phyloP scores from a whole-genome alignment of 2,888 invertebrate species.

The Plusia festucae region DNA sequence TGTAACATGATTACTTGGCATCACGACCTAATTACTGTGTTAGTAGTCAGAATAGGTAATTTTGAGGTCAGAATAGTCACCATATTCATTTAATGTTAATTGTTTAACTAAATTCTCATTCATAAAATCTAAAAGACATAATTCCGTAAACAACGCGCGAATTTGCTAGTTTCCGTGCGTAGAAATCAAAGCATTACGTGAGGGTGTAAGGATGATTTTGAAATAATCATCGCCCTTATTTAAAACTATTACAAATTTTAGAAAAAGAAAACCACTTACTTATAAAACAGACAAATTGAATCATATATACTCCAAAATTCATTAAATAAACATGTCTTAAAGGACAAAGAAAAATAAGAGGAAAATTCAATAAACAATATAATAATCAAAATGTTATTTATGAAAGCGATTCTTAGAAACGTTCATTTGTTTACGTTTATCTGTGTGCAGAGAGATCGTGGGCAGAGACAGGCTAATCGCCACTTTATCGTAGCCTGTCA shows the following conservation, averaged over 20 bases:
- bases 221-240: too few relatives aligned
- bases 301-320: neutral
- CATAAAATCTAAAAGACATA: too few relatives aligned
- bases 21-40: neutral
- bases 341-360: neutral
- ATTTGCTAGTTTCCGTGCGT: too few relatives aligned
- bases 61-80: too few relatives aligned
- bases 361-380: neutral
- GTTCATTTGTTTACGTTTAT: slow-evolving; percentile 55
- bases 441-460: slow-evolving; percentile 58
- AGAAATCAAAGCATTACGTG: too few relatives aligned
- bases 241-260: too few relatives aligned
- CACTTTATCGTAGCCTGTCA: slow-evolving; percentile 81
- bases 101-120: too few relatives aligned
- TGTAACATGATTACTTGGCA: neutral
- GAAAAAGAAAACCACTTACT: too few relatives aligned
- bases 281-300: too few relatives aligned
- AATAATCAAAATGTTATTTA: slow-evolving; percentile 10
- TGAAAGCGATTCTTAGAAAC: slow-evolving; percentile 33
- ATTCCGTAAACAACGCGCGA: too few relatives aligned
- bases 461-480: slow-evolving; percentile 83
- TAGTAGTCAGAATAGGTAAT: neutral
- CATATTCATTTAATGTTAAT: too few relatives aligned
- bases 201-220: too few relatives aligned
- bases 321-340: neutral